phyloP scores from a whole-genome alignment of 2,113 vertebrate genomes.

The Choloepus hoffmanni region DNA sequence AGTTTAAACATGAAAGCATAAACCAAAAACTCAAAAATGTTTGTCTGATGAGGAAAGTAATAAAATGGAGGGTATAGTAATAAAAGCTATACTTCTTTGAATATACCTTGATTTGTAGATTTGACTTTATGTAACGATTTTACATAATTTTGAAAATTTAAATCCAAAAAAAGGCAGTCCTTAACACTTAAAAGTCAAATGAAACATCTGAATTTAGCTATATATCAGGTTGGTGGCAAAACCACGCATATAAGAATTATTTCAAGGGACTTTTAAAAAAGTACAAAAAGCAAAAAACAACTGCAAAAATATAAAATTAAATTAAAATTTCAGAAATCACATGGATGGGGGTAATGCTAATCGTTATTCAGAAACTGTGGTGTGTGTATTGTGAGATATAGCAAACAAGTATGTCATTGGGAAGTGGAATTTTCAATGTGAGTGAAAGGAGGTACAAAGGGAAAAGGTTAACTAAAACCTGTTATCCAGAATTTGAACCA shows the following conservation, averaged over 20 bases:
- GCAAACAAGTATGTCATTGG: not conserved
- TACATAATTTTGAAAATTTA: not conserved
- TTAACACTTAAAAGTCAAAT: constrained; percentile 15
- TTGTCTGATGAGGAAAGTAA: not conserved
- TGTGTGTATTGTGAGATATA: not conserved
- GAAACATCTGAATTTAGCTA: not conserved
- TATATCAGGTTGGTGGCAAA: not conserved
- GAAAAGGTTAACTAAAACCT: constrained; percentile 10
- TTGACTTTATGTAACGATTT: constrained; percentile 15
- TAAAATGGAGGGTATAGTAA: not conserved
- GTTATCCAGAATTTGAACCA: not conserved
- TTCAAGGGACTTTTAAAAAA: not conserved
- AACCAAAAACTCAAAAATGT: not conserved
- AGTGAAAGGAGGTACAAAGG: not conserved
- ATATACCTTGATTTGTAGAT: not conserved
- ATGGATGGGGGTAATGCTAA: not conserved
- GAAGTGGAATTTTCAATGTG: not conserved
- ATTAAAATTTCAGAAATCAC: not conserved
- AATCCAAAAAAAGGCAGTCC: not conserved
- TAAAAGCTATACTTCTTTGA: not conserved
- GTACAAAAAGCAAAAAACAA: not conserved
- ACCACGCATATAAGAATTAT: not conserved
- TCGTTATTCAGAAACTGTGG: not conserved
- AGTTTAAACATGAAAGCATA: not conserved
- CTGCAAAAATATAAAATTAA: not conserved